Evolutionary conservation across 2,888 invertebrate genomes (phyloP).

Genomic region (Platycnemis pennipes): DNA sequence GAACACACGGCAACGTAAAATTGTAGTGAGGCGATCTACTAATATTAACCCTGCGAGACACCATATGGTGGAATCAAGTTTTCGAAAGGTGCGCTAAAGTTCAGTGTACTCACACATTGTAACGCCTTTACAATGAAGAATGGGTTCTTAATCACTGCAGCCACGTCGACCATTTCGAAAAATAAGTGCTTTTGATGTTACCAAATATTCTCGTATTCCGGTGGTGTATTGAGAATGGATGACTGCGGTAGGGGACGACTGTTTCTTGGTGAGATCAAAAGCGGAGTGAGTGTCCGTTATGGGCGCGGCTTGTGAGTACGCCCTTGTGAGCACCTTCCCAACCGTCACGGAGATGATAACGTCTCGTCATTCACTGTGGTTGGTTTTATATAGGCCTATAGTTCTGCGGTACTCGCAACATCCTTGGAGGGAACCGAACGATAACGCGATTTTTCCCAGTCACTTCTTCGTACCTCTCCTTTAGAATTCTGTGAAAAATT

Average conservation of each 20-base stretch:
- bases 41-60: neutral
- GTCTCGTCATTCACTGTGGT: neutral
- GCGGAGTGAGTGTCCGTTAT: neutral
- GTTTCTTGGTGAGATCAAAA: neutral
- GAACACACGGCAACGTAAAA: too few species aligned
- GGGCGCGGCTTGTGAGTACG: neutral
- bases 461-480: too few species aligned
- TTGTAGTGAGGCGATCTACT: neutral
- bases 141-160: constrained; percentile 42
- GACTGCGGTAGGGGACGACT: neutral
- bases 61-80: neutral
- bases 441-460: too few species aligned
- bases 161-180: neutral
- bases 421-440: too few species aligned
- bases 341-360: neutral
- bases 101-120: constrained; percentile 58
- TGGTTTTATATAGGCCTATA: too few species aligned
- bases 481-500: too few species aligned
- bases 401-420: too few species aligned
- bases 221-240: neutral
- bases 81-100: neutral
- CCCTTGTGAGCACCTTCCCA: neutral
- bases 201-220: too few species aligned
- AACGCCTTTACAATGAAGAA: constrained; percentile 48
- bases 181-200: neutral